A percentile compares a stretch with the other conserved stretches of the same genome.
These are phyloP conservation scores for Ceratina australensis DNA, from an alignment of 1,140 invertebrate species.

Conservation along the genomic window DNA sequence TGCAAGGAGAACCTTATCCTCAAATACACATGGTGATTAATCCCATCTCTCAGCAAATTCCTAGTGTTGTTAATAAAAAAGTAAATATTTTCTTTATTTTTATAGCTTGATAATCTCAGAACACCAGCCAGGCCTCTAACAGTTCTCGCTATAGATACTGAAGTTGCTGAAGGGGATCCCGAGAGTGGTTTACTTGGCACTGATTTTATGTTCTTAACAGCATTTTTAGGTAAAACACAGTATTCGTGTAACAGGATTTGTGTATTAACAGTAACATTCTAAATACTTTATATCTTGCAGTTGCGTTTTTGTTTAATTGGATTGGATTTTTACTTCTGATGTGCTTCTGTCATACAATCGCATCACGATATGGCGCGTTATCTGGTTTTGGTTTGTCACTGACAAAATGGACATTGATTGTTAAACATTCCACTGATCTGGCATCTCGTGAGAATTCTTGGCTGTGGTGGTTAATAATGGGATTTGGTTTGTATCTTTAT, in stretches of 20 bases:
- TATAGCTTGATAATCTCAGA: constrained; percentile 78
- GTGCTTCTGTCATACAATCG: constrained; percentile 96
- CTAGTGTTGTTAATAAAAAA: not conserved
- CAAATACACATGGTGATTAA: constrained; percentile 72
- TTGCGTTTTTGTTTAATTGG: constrained; percentile 96
- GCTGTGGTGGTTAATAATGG: constrained; percentile 94
- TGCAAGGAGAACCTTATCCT: constrained; percentile 84
- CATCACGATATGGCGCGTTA: constrained; percentile 93
- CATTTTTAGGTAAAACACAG: constrained; percentile 86
- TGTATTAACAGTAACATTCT: not conserved
- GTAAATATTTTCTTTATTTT: constrained; percentile 19
- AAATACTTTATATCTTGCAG: constrained; percentile 74
- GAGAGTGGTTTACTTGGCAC: constrained; percentile 90
- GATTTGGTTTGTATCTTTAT: constrained; percentile 84
- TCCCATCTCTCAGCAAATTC: not conserved
- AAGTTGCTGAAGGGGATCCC: constrained; percentile 85
- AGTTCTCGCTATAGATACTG: constrained; percentile 86
- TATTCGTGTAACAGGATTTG: constrained; percentile 4
- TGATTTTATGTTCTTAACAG: constrained; percentile 93
- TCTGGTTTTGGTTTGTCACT: constrained; percentile 95
- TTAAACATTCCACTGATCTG: constrained; percentile 93
- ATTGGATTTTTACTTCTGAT: constrained; percentile 94
- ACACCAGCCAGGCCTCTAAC: constrained; percentile 82
- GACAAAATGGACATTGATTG: constrained; percentile 96
- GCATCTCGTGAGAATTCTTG: constrained; percentile 92